These are phyloP conservation scores for Phalacrocorax brasilianus DNA, from an alignment of 2,113 vertebrate species.

Conservation along the genomic window DNA sequence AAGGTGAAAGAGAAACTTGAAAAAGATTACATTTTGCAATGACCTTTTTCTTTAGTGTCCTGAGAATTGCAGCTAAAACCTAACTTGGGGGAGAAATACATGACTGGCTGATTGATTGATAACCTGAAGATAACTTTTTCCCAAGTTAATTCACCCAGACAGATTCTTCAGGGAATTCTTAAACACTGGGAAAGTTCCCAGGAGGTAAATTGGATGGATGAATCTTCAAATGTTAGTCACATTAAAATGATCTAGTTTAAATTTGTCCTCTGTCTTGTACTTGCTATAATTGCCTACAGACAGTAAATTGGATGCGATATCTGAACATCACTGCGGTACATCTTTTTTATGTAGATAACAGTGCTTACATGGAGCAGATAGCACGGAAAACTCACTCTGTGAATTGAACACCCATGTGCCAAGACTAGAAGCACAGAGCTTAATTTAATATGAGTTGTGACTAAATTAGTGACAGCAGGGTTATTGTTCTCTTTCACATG, in stretches of 20 bases:
- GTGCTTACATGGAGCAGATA: not conserved
- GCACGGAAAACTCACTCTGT: not conserved
- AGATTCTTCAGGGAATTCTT: slow-evolving; percentile 9
- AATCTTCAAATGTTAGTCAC: slow-evolving; percentile 12
- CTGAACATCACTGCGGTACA: not conserved
- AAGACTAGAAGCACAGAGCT: not conserved
- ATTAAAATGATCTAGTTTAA: slow-evolving; percentile 4
- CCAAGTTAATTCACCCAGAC: not conserved
- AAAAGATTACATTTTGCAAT: not conserved
- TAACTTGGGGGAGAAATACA: not conserved
- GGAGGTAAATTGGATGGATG: not conserved
- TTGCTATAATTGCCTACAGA: not conserved
- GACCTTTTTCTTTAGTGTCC: not conserved
- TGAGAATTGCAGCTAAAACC: not conserved
- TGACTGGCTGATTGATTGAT: not conserved
- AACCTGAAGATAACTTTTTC: not conserved
- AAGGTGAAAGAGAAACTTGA: not conserved
- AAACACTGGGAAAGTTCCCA: not conserved
- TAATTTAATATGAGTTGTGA: not conserved
- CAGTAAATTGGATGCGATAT: not conserved
- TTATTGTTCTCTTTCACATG: not conserved
- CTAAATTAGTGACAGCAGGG: not conserved
- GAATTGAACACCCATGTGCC: not conserved
- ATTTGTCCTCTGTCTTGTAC: slow-evolving; percentile 9
- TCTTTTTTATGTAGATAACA: not conserved